Base-by-base conservation (phyloP, 2,797 vertebrate species). In the Poeciliopsis turneri region DNA sequence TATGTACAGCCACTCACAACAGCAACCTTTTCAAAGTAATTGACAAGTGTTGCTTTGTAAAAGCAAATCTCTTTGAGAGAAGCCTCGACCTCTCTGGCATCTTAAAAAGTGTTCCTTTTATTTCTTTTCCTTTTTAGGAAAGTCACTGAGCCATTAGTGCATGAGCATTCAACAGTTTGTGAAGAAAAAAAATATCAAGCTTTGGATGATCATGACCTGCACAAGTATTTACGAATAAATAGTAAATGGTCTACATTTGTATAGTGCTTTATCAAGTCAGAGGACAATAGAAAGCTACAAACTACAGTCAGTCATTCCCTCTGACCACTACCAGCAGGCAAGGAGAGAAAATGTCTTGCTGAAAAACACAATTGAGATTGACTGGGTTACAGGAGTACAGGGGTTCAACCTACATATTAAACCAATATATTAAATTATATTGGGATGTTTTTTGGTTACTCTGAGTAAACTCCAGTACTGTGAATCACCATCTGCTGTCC, bases 1-100 rank as follows among this genome's bases (percentile, higher is more conserved):
- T 92, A 87, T 84, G 81, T 82, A 55, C 86, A 91, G 84, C 87
- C 80, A 80, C 84, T 90, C 87, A 90, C 90, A 91, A 91, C 75
- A 28, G 41, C 78, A 76, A 92, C 88, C 88, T 92, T 86, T 85
- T 82, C 69, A 72, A 72, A 80, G 87, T 93, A 91, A 94, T 92
- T 90, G 90, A 90, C 91, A 91, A 89, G 92, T 92, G 88, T 86
- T 89, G 82, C 87, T 89, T 83, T 90, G 85, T 87, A 83, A 90
- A 87, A 90, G 86, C 73, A 89, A 90, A 93, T 89, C 86, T 88
- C 73, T 83, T 84, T 77, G 76, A 82, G 68, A 82, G 77, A 77
- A 59, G 79, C 82, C 80, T 39, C 41, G n/a, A 75, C 80, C 80
- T 82, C 82, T 87, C 68, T 39, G 16, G 77, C 78, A 81, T 90